Evolutionary conservation across 2,888 invertebrate species (phyloP).

Genomic region (Volucella zonaria): DNA sequence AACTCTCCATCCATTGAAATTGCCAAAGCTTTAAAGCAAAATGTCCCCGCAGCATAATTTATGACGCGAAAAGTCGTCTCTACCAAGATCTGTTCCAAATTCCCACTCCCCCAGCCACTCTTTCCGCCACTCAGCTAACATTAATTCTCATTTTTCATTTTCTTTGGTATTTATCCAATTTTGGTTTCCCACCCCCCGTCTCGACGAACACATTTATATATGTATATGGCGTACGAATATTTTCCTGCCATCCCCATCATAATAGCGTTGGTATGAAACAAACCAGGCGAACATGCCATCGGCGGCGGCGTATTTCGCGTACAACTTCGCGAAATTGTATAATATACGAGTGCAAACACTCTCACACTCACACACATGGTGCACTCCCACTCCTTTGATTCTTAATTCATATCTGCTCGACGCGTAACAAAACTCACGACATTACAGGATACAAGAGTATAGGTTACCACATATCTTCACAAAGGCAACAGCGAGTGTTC

Average conservation of each 20-base stretch:
- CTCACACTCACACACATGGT: neutral
- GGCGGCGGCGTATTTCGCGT: conserved; percentile 38
- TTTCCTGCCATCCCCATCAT: too few relatives aligned
- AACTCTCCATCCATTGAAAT: too few relatives aligned
- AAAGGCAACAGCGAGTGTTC: conserved; percentile 34
- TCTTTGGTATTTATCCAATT: conserved; percentile 63
- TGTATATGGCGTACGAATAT: too few relatives aligned
- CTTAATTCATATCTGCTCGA: conserved; percentile 46
- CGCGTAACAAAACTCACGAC: conserved; percentile 1
- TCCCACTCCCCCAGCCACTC: neutral
- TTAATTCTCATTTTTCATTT: conserved; percentile 60
- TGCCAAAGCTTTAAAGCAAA: conserved; percentile 12
- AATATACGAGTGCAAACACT: neutral
- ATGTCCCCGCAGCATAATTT: conserved; percentile 46
- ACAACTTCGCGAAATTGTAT: conserved; percentile 42
- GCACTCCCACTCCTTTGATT: conserved; percentile 21
- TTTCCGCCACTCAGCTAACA: neutral
- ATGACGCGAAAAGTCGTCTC: conserved; percentile 48
- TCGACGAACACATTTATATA: neutral
- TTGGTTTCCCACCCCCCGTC: conserved; percentile 8
- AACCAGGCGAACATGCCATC: conserved; percentile 34
- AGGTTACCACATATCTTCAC: conserved; percentile 1
- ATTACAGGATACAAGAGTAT: neutral
- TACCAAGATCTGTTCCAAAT: conserved; percentile 14
- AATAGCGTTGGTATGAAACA: too few relatives aligned